Percentiles rank a stretch among this genome's conserved stretches.
phyloP scores from a whole-genome alignment of 2,888 invertebrate species.

The Phlogophora meticulosa region DNA sequence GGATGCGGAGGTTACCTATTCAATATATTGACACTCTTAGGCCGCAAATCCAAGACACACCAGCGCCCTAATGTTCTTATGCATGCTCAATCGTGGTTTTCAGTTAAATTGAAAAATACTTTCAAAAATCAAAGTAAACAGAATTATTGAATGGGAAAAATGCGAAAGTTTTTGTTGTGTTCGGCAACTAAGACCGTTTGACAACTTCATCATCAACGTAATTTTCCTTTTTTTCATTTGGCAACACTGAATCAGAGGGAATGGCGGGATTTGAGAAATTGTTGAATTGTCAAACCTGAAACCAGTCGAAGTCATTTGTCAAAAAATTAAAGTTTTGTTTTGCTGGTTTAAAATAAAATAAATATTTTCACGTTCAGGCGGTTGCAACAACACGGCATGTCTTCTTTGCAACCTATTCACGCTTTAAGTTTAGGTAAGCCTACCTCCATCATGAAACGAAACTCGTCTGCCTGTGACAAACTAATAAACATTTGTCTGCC shows the following conservation, averaged over 20 bases:
- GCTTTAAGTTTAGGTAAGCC: constrained; percentile 89
- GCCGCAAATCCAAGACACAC: too few species aligned
- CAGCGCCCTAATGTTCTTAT: too few species aligned
- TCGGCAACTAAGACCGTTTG: too few species aligned
- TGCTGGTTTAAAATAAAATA: neutral
- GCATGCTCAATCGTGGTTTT: too few species aligned
- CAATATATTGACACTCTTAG: too few species aligned
- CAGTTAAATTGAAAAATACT: too few species aligned
- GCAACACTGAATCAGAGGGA: constrained; percentile 15
- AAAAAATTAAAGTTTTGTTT: neutral
- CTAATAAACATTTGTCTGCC: neutral
- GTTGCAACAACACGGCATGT: constrained; percentile 71
- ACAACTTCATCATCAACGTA: too few species aligned
- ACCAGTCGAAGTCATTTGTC: constrained; percentile 6
- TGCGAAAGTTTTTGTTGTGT: too few species aligned
- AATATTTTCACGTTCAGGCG: neutral
- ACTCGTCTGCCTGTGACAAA: neutral
- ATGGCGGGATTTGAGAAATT: constrained; percentile 33
- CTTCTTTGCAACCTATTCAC: constrained; percentile 87
- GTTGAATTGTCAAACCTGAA: constrained; percentile 21
- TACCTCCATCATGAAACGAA: neutral
- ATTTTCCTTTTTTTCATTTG: neutral
- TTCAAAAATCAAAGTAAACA: too few species aligned
- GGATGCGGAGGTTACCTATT: too few species aligned
- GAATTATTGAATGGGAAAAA: too few species aligned